phyloP scores from a whole-genome alignment of 2,888 invertebrate species.

The Diarsia mendica region DNA sequence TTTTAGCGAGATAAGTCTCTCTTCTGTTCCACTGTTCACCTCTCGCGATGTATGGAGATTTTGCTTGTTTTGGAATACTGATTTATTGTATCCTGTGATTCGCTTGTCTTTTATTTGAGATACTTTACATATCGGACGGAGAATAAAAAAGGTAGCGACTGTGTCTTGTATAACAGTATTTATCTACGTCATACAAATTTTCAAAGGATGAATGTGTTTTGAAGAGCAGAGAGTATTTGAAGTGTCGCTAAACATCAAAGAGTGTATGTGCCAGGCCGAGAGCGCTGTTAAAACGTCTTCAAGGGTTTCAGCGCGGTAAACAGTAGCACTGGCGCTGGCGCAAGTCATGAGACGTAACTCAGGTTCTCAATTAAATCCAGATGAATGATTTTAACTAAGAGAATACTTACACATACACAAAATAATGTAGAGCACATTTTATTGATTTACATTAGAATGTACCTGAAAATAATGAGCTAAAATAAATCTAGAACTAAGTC shows the following conservation, averaged over 20 bases:
- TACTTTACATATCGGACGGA: slow-evolving; percentile 53
- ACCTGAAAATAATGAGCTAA: no score
- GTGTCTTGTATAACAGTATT: slow-evolving; percentile 44
- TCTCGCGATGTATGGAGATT: slow-evolving; percentile 86
- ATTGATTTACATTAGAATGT: no score
- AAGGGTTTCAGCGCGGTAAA: slow-evolving; percentile 86
- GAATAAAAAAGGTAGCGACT: slow-evolving; percentile 44
- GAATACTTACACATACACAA: no score
- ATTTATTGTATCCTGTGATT: slow-evolving; percentile 79
- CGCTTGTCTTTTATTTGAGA: slow-evolving; percentile 65
- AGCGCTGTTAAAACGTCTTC: slow-evolving; percentile 87
- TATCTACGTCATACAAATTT: slow-evolving; percentile 62
- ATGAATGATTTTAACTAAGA: no score
- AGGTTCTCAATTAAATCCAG: no score
- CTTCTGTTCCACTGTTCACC: slow-evolving; percentile 84
- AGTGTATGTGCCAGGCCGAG: slow-evolving; percentile 76
- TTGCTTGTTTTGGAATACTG: slow-evolving; percentile 82
- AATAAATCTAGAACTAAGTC: neutral
- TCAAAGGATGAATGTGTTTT: slow-evolving; percentile 73
- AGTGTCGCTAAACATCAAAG: slow-evolving; percentile 88
- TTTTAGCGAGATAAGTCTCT: slow-evolving; percentile 89
- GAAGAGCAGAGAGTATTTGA: slow-evolving; percentile 72
- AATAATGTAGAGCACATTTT: no score
- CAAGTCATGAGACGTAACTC: slow-evolving; percentile 58
- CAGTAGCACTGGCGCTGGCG: slow-evolving; percentile 77